Conservation (phyloP, 2,797 vertebrate genomes). For the Benthosema pterotum region DNA sequence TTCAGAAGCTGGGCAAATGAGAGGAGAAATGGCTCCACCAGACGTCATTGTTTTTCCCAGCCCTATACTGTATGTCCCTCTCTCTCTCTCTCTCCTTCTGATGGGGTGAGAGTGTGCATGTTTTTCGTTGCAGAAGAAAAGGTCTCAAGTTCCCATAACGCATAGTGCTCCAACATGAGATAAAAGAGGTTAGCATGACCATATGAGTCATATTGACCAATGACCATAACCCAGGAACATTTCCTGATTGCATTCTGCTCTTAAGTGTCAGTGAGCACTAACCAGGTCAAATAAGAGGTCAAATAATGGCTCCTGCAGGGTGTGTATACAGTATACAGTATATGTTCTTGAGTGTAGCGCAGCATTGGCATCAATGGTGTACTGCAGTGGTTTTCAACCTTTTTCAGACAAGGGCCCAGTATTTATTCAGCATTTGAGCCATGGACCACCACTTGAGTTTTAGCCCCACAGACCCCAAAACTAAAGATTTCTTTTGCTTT, state of each 20-base stretch:
- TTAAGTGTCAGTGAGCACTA: slow-evolving; percentile 28
- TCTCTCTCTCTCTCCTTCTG: slow-evolving; percentile 57
- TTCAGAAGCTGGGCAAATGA: slow-evolving; percentile 73
- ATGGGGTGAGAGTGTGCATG: slow-evolving; percentile 11
- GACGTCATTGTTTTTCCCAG: slow-evolving; percentile 66
- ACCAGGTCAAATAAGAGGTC: slow-evolving; percentile 21
- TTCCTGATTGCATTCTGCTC: slow-evolving; percentile 71
- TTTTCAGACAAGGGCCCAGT: no score
- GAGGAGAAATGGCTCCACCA: slow-evolving; percentile 52
- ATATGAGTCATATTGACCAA: slow-evolving; percentile 63
- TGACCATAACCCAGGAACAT: slow-evolving; percentile 63
- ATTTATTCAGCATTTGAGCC: no score
- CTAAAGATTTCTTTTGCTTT: no score
- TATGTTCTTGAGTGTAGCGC: no score
- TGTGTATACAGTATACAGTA: no score
- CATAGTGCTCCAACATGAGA: slow-evolving; percentile 74
- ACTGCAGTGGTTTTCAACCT: slow-evolving; percentile 2
- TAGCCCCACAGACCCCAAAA: no score
- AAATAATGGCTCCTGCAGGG: slow-evolving; percentile 6
- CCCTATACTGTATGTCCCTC: slow-evolving; percentile 64
- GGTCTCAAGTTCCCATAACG: slow-evolving; percentile 69
- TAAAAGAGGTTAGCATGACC: slow-evolving; percentile 72
- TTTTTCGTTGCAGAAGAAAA: slow-evolving; percentile 61
- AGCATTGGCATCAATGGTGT: not conserved
- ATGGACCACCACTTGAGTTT: no score